phyloP scores from a whole-genome alignment of 2,888 invertebrate genomes.

The Macaria liturata region DNA sequence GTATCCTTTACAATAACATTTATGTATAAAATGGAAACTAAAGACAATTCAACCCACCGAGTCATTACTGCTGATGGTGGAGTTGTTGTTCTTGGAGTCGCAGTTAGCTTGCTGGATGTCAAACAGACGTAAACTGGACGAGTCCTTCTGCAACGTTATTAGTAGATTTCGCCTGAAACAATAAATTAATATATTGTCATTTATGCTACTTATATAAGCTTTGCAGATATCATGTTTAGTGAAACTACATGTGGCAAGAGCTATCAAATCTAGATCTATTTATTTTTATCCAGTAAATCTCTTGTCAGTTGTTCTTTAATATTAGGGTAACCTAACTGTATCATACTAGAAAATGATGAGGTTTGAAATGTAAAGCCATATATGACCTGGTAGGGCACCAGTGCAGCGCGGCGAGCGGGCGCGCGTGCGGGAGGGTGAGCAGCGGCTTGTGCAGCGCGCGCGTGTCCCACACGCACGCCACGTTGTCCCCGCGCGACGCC shows the following conservation, averaged over 20 bases:
- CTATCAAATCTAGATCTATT: too few species aligned
- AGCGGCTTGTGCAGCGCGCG: slow-evolving; percentile 93
- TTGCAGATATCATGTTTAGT: too few species aligned
- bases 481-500: slow-evolving; percentile 92
- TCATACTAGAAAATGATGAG: too few species aligned
- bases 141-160: slow-evolving; percentile 92
- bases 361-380: too few species aligned
- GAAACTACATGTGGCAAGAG: too few species aligned
- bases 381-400: slow-evolving; percentile 91
- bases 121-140: slow-evolving; percentile 89
- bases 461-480: slow-evolving; percentile 94
- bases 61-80: slow-evolving; percentile 33
- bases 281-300: too few species aligned
- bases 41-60: slow-evolving; percentile 34
- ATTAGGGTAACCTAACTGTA: too few species aligned
- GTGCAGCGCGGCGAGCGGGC: slow-evolving; percentile 88
- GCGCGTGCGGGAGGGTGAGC: slow-evolving; percentile 85
- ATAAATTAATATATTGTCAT: too few species aligned
- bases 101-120: slow-evolving; percentile 86
- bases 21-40: too few species aligned
- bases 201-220: too few species aligned
- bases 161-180: slow-evolving; percentile 86
- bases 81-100: slow-evolving; percentile 43
- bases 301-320: too few species aligned
- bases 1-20: too few species aligned